Conservation (phyloP, 2,888 invertebrate genomes). For the Sisyra terminalis region DNA sequence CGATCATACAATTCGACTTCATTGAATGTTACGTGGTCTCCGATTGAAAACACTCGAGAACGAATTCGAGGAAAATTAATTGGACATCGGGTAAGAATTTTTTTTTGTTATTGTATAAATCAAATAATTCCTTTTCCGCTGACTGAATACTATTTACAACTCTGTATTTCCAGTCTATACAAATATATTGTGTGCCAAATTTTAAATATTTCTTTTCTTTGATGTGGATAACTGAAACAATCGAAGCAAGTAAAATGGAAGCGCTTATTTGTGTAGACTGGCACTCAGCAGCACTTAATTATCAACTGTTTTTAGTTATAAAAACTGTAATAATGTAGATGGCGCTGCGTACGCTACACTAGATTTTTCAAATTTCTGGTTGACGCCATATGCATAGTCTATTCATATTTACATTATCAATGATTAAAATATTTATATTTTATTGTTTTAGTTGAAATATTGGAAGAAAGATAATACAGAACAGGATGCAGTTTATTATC, state of each 20-base stretch:
- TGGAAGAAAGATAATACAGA: conserved; percentile 66
- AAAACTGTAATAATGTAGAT: too few relatives aligned
- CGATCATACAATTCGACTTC: conserved; percentile 80
- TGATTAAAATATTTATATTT: conserved; percentile 2
- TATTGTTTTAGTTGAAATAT: conserved; percentile 55
- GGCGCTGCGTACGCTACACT: neutral
- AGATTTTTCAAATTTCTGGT: too few relatives aligned
- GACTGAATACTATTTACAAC: neutral
- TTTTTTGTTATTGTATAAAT: neutral
- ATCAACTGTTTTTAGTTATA: too few relatives aligned
- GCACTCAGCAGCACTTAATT: too few relatives aligned
- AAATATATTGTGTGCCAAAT: neutral
- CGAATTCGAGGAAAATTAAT: conserved; percentile 76
- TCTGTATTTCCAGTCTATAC: neutral
- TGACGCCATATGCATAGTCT: too few relatives aligned
- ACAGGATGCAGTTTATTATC: conserved; percentile 65
- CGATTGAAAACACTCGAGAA: conserved; percentile 70
- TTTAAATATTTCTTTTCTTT: too few relatives aligned
- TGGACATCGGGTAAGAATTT: conserved; percentile 61
- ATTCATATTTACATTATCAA: neutral
- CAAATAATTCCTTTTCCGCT: neutral
- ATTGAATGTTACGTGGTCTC: conserved; percentile 79
- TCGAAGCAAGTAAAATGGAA: too few relatives aligned
- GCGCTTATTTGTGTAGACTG: too few relatives aligned
- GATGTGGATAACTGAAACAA: too few relatives aligned